Evolutionary conservation across 2,888 invertebrate species (phyloP).

Genomic region (Pyrgus malvae): DNA sequence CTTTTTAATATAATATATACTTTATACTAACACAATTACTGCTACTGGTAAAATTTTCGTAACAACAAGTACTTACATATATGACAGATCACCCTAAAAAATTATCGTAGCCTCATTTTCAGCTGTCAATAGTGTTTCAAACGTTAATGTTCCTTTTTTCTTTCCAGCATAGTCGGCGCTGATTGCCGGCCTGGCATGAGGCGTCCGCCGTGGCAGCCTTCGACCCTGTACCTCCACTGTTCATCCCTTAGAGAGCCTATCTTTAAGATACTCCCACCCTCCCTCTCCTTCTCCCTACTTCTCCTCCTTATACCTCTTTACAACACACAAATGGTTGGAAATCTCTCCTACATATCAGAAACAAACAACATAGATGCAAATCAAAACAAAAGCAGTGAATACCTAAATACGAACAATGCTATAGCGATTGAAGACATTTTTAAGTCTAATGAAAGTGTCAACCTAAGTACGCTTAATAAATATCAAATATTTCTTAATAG

Average conservation of each 20-base stretch:
- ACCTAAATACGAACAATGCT: slow-evolving; percentile 25
- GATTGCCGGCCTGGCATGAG: slow-evolving; percentile 63
- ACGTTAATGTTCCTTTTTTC: too few species aligned
- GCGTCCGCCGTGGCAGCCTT: slow-evolving; percentile 52
- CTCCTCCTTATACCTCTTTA: slow-evolving; percentile 46
- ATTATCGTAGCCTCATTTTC: too few species aligned
- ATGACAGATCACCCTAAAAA: too few species aligned
- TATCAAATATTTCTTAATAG: slow-evolving; percentile 59
- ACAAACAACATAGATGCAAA: slow-evolving; percentile 29
- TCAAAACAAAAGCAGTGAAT: slow-evolving; percentile 3
- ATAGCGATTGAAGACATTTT: slow-evolving; percentile 39
- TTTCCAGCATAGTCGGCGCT: slow-evolving; percentile 40
- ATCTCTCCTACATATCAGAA: slow-evolving; percentile 30
- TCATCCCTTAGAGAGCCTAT: slow-evolving; percentile 61
- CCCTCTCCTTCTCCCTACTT: slow-evolving; percentile 43
- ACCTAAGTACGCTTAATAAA: slow-evolving; percentile 37
- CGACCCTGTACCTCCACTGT: slow-evolving; percentile 53
- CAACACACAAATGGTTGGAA: slow-evolving; percentile 54
- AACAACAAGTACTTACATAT: too few species aligned
- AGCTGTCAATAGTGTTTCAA: too few species aligned
- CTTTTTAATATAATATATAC: too few species aligned
- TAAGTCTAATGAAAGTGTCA: slow-evolving; percentile 31
- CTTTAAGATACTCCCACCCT: slow-evolving; percentile 54
- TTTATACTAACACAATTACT: too few species aligned
- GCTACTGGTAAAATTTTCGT: too few species aligned